Conservation (phyloP, 2,888 invertebrate species). For the Erynnis tages region DNA sequence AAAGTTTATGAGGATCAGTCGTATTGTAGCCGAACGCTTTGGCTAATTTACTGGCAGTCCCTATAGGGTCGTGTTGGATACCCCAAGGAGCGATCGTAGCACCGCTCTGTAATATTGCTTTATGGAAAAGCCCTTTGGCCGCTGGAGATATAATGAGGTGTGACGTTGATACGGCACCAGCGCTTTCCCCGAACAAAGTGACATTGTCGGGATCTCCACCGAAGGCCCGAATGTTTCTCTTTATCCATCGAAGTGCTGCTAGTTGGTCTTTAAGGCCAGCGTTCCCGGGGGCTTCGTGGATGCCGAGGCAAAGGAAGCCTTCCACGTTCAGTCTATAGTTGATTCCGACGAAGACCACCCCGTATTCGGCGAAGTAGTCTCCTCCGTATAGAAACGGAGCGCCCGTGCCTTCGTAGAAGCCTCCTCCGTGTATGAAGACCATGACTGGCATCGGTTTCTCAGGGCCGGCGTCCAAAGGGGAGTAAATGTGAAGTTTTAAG, state of each 20-base stretch:
- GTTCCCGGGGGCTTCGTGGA: slow-evolving; percentile 84
- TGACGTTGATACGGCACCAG: slow-evolving; percentile 68
- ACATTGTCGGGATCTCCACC: slow-evolving; percentile 68
- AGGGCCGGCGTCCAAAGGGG: slow-evolving; percentile 46
- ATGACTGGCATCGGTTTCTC: slow-evolving; percentile 75
- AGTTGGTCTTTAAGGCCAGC: slow-evolving; percentile 81
- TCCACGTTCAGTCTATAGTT: slow-evolving; percentile 82
- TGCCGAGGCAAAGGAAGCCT: slow-evolving; percentile 84
- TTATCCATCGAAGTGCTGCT: slow-evolving; percentile 67
- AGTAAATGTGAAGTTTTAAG: slow-evolving; percentile 63
- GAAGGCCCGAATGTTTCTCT: slow-evolving; percentile 61
- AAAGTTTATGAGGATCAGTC: slow-evolving; percentile 59
- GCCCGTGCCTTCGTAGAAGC: slow-evolving; percentile 82
- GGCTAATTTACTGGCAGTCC: slow-evolving; percentile 55
- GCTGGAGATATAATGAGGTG: slow-evolving; percentile 59
- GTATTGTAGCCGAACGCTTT: slow-evolving; percentile 63
- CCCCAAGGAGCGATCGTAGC: slow-evolving; percentile 67
- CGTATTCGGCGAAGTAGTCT: slow-evolving; percentile 80
- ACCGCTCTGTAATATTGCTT: slow-evolving; percentile 68
- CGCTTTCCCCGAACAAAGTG: slow-evolving; percentile 72
- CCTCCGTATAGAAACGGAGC: slow-evolving; percentile 82
- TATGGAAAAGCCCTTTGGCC: slow-evolving; percentile 65
- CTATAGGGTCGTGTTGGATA: slow-evolving; percentile 62
- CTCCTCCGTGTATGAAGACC: slow-evolving; percentile 85
- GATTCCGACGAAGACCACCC: slow-evolving; percentile 81